These are phyloP conservation scores for Urocynchramus pylzowi DNA, from an alignment of 2,113 vertebrate genomes.

Conservation along the genomic window DNA sequence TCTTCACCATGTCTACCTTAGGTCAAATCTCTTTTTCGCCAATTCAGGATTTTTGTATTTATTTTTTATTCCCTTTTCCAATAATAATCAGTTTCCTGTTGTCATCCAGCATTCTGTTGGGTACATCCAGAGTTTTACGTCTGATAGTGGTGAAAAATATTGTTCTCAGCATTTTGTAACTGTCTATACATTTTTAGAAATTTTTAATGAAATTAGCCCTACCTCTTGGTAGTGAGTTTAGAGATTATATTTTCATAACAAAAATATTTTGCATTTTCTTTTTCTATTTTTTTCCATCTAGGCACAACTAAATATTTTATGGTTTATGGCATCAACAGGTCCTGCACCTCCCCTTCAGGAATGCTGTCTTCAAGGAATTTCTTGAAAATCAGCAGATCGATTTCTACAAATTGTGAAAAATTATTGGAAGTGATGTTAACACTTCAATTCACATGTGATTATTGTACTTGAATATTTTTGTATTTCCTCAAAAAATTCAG, in stretches of 20 bases:
- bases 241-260: neutral
- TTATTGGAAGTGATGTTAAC: neutral
- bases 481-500: neutral
- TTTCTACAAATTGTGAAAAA: neutral
- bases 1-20: neutral
- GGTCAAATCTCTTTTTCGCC: neutral
- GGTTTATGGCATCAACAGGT: neutral
- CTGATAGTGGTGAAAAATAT: neutral
- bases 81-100: neutral
- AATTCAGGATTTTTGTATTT: neutral
- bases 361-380: neutral
- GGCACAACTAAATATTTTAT: neutral
- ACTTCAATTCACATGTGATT: neutral
- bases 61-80: neutral
- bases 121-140: rapidly evolving
- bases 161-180: neutral
- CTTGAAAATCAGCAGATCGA: neutral
- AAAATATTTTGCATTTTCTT: neutral
- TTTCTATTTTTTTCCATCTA: neutral
- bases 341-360: neutral
- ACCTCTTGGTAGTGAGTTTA: neutral
- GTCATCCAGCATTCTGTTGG: neutral
- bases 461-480: neutral
- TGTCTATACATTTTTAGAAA: neutral
- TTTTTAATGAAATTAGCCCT: neutral